phyloP scores from a whole-genome alignment of 2,888 invertebrate species.

The Idaea dimidiata region DNA sequence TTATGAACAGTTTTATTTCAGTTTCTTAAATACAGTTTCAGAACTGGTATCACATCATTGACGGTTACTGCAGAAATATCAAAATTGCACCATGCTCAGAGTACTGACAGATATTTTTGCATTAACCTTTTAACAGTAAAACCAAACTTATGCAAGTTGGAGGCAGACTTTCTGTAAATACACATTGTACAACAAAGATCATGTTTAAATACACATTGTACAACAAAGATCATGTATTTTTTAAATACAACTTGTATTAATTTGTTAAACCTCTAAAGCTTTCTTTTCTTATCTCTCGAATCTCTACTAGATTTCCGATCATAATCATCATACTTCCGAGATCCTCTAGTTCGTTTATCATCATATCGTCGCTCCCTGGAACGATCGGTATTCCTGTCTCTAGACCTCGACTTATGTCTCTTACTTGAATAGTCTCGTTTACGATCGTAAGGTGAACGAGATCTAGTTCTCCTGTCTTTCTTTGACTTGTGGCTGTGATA shows the following conservation, averaged over 20 bases:
- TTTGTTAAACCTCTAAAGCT: slow-evolving; percentile 18
- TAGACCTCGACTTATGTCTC: slow-evolving; percentile 70
- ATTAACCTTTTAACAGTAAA: no score
- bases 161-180: no score
- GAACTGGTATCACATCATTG: no score
- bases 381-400: slow-evolving; percentile 66
- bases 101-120: no score
- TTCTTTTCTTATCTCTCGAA: slow-evolving; percentile 52
- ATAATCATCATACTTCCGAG: slow-evolving; percentile 75
- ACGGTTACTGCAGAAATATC: no score
- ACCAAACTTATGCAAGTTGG: no score
- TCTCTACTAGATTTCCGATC: slow-evolving; percentile 70
- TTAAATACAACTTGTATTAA: not conserved
- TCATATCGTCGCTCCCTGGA: slow-evolving; percentile 65
- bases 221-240: no score
- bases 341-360: slow-evolving; percentile 60
- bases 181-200: no score
- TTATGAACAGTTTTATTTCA: no score
- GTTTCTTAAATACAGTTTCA: no score
- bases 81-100: no score
- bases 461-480: slow-evolving; percentile 69
- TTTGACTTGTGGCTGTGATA: slow-evolving; percentile 73
- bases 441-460: slow-evolving; percentile 73
- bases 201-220: no score
- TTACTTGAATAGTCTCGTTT: slow-evolving; percentile 72